Conservation (phyloP, 2,113 vertebrate genomes). For the Corydoras maculifer region DNA sequence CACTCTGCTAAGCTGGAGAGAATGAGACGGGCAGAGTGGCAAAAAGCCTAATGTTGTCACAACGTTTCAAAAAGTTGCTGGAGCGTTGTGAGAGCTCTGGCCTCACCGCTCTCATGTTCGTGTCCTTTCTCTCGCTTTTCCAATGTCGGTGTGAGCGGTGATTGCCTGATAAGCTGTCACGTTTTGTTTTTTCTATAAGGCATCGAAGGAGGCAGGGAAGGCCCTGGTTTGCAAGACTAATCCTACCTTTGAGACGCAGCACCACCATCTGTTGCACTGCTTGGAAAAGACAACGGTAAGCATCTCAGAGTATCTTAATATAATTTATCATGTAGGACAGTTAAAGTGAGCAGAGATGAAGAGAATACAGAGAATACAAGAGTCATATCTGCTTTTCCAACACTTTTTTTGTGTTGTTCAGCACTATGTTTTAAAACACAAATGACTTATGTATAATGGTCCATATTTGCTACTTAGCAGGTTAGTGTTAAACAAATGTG, state of each 20-base stretch:
- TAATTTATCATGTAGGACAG: background rate
- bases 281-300: constrained; percentile 97
- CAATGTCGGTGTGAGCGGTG: background rate
- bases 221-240: constrained; percentile 79
- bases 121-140: constrained; percentile 24
- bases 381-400: no score
- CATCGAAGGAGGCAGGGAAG: constrained; percentile 80
- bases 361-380: no score
- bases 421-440: no score
- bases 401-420: no score
- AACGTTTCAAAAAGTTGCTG: constrained; percentile 7
- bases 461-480: no score
- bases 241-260: constrained; percentile 82
- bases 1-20: constrained; percentile 19
- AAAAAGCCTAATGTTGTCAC: constrained; percentile 26
- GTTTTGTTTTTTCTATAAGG: constrained; percentile 67
- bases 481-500: no score
- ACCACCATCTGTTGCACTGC: constrained; percentile 92
- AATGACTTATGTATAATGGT: no score
- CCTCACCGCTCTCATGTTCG: constrained; percentile 25
- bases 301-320: no score
- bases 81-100: constrained; percentile 31
- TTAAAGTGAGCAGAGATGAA: no score
- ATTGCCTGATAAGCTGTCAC: constrained; percentile 20
- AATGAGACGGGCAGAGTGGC: constrained; percentile 22